Evolutionary conservation across 2,888 invertebrate genomes (phyloP), one percentile per base, ranked within the genome.

Genomic region (Steinernema carpocapsae): DNA sequence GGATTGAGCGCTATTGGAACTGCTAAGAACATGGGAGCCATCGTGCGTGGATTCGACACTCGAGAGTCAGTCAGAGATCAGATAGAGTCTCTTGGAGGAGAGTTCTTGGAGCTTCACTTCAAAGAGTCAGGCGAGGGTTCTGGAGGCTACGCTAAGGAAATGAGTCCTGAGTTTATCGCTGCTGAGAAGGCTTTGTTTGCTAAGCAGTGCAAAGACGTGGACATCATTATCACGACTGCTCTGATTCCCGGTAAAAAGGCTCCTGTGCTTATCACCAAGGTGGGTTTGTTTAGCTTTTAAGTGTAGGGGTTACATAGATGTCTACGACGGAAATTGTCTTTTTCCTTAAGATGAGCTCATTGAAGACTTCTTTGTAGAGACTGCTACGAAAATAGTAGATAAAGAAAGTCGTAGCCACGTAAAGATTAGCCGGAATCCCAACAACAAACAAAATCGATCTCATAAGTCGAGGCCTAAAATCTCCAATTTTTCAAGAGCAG

Each of bases 21-120:
- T 85, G 94, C 94, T 52, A 84, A 92, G 91, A 90, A 92, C 88
- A 93, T 94, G 93, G 94, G 94, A 19, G 94, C 94, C 75, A 92
- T 94, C 76, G 94, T 94, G 0, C 90, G 94, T 75, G 94, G 92
- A 72, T 94, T 94, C 88, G 94, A 94, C 88, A 94, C 94, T 0
- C 89, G 94, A 76, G 92, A 93, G 3, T 93, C 93, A 3, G 93
- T 93, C 43, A 91, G 92, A 83, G 93, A 93, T 86, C 93, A 93
- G 89, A 92, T 94, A 12, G 93, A 94, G 89, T 93, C 93, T 52
- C 91, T 94, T 85, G 94, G 94, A 22, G 94, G 94, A 0, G 93
- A 94, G 88, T 94, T 94, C 89, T 91, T 94, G 79, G 93, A 64
- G 46, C 59, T 80, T 19, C 76, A 78, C 71, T 43, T 84, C 0